phyloP scores from a whole-genome alignment of 2,797 vertebrate species.

The Graptemys geographica region DNA sequence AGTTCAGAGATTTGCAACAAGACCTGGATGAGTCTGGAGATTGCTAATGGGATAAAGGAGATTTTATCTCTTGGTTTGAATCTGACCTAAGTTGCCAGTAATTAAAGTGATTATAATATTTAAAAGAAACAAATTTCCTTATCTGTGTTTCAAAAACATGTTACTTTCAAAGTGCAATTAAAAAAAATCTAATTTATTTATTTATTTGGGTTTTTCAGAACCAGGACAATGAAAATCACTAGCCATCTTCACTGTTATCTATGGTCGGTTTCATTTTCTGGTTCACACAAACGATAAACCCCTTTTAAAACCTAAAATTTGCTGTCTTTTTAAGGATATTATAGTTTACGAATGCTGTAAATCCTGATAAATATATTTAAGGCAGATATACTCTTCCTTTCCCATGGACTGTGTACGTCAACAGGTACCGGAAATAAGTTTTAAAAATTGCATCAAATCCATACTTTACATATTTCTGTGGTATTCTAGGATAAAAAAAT shows the following conservation, averaged over 20 bases:
- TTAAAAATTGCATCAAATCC: neutral
- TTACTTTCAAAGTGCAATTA: neutral
- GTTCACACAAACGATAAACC: neutral
- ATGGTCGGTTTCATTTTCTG: neutral
- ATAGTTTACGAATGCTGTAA: neutral
- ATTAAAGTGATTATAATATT: neutral
- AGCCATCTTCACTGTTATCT: neutral
- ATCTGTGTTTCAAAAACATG: neutral
- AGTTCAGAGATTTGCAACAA: neutral
- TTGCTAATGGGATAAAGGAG: neutral
- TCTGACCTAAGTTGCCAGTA: neutral
- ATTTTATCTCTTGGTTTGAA: neutral
- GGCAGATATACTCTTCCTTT: neutral
- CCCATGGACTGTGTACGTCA: neutral
- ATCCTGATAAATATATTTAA: neutral
- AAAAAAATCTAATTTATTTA: rapidly evolving
- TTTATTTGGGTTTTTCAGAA: neutral
- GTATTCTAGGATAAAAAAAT: neutral
- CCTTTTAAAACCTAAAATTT: neutral
- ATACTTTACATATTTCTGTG: neutral
- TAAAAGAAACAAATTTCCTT: rapidly evolving
- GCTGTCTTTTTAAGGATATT: neutral
- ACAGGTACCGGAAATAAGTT: neutral
- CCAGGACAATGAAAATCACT: neutral
- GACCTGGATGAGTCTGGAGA: neutral